These are phyloP conservation scores for Helicolenus hilgendorfi DNA, from an alignment of 2,797 vertebrate genomes.

Conservation along the genomic window DNA sequence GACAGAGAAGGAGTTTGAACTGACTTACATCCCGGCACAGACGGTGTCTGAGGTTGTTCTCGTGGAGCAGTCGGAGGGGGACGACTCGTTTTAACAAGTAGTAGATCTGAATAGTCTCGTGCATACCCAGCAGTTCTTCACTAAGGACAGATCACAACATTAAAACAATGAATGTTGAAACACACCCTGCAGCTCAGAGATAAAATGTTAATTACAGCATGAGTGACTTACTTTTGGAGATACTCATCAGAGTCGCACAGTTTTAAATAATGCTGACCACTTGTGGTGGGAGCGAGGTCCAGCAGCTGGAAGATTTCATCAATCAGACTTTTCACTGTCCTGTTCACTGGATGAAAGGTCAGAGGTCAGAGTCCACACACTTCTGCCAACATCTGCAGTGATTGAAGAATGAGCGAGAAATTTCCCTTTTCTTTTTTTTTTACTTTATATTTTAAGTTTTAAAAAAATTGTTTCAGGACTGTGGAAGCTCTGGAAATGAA, in stretches of 20 bases:
- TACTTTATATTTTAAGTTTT: neutral
- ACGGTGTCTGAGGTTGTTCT: slow-evolving; percentile 27
- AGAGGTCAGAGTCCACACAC: slow-evolving; percentile 45
- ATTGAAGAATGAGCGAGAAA: neutral
- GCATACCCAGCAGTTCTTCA: slow-evolving; percentile 78
- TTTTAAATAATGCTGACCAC: slow-evolving; percentile 74
- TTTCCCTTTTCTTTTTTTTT: neutral
- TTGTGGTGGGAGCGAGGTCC: slow-evolving; percentile 11
- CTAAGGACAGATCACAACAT: slow-evolving; percentile 50
- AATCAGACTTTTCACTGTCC: slow-evolving; percentile 79
- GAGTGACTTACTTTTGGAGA: slow-evolving; percentile 80
- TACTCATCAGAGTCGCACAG: slow-evolving; percentile 86
- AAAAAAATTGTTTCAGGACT: neutral
- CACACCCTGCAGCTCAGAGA: neutral
- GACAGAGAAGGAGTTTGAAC: slow-evolving; percentile 25
- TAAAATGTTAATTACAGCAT: neutral
- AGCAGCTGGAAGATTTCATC: slow-evolving; percentile 70
- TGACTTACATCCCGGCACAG: slow-evolving; percentile 83
- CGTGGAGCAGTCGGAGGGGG: slow-evolving; percentile 75
- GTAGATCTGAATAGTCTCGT: slow-evolving; percentile 80
- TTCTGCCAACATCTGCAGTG: neutral
- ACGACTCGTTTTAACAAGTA: slow-evolving; percentile 67
- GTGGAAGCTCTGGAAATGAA: neutral
- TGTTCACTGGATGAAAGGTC: slow-evolving; percentile 74
- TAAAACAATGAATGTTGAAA: neutral